These are phyloP conservation scores for Trichoplusia ni DNA, from an alignment of 1,140 invertebrate genomes.

Conservation along the genomic window DNA sequence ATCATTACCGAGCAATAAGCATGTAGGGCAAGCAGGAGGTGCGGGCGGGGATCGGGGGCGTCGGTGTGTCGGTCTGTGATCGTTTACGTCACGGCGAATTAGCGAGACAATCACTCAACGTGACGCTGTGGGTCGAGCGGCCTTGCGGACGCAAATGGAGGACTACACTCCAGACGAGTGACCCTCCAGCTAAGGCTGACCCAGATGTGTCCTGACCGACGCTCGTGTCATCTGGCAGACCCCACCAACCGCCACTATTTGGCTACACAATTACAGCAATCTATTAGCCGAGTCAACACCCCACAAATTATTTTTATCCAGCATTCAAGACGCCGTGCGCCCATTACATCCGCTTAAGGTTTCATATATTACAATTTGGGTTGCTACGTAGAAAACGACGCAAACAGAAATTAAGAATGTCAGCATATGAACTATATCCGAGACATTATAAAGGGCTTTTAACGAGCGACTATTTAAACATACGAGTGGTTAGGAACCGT, in stretches of 20 bases:
- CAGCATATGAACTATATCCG: slow-evolving; percentile 6
- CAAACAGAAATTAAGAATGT: slow-evolving; percentile 3
- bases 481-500: slow-evolving; percentile 27
- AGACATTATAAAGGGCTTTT: slow-evolving; percentile 19
- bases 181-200: slow-evolving; percentile 46
- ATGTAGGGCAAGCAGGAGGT: slow-evolving; percentile 5
- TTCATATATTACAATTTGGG: slow-evolving; percentile 12
- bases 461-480: slow-evolving; percentile 36
- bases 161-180: slow-evolving; percentile 53
- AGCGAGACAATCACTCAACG: slow-evolving; percentile 64
- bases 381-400: not conserved
- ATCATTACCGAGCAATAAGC: slow-evolving; percentile 16
- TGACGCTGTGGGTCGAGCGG: slow-evolving; percentile 42
- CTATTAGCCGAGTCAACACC: slow-evolving; percentile 13
- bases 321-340: not conserved
- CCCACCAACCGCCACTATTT: slow-evolving; percentile 4
- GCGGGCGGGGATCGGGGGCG: slow-evolving; percentile 1
- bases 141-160: slow-evolving; percentile 51
- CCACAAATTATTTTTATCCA: slow-evolving; percentile 11
- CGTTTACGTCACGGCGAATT: slow-evolving; percentile 49
- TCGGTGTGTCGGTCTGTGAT: slow-evolving; percentile 37
- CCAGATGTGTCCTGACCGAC: slow-evolving; percentile 38
- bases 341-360: not conserved
- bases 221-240: slow-evolving; percentile 25
- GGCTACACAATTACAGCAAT: slow-evolving; percentile 18